Conservation (phyloP, 2,888 invertebrate genomes). For the Dasysyrphus tricinctus region DNA sequence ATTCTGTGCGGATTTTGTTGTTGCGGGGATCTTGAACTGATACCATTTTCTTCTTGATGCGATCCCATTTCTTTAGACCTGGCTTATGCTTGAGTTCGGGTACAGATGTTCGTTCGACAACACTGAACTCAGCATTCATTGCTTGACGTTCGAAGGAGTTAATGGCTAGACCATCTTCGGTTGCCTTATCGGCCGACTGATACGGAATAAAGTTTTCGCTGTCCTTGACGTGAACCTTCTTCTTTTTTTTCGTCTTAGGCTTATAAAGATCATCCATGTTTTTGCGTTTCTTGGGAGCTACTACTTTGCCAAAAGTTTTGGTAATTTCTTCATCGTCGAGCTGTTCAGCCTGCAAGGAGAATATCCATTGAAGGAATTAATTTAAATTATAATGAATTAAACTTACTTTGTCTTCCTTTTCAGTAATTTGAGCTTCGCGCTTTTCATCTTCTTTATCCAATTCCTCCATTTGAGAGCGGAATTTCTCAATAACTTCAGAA, state of each 20-base stretch:
- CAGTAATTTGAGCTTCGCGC: constrained; percentile 74
- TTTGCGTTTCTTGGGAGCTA: constrained; percentile 84
- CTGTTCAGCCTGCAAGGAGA: constrained; percentile 77
- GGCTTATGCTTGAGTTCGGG: constrained; percentile 86
- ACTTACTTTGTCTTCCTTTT: constrained; percentile 48
- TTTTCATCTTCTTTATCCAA: constrained; percentile 79
- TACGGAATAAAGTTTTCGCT: constrained; percentile 95
- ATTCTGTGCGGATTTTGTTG: constrained; percentile 96
- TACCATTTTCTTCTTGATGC: constrained; percentile 98
- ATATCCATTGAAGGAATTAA: not conserved
- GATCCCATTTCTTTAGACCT: constrained; percentile 93
- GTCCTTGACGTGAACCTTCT: constrained; percentile 84
- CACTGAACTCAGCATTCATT: constrained; percentile 90
- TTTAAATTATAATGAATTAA: not conserved
- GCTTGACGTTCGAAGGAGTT: constrained; percentile 93
- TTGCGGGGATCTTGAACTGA: constrained; percentile 85
- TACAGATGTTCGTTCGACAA: constrained; percentile 91
- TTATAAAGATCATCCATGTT: constrained; percentile 85
- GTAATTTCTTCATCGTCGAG: constrained; percentile 85
- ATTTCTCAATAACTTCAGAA: constrained; percentile 85
- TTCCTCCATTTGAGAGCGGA: constrained; percentile 80
- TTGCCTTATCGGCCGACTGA: constrained; percentile 91
- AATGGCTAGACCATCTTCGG: constrained; percentile 88
- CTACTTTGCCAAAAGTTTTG: constrained; percentile 85
- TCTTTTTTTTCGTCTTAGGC: constrained; percentile 85